phyloP scores from a whole-genome alignment of 2,113 vertebrate species.

The Hemichromis elongatus region DNA sequence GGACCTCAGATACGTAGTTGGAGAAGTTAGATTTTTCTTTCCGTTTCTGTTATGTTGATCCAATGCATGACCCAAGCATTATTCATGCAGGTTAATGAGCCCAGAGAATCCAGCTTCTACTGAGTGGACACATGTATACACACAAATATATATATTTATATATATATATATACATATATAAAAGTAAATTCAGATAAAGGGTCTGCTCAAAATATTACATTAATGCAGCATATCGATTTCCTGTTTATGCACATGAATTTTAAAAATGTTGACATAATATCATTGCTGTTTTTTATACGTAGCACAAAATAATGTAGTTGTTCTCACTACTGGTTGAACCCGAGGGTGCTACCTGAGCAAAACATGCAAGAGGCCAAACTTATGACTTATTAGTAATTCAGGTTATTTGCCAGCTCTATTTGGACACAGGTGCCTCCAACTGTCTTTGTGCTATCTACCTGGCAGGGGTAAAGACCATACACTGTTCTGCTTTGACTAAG shows the following conservation, averaged over 20 bases:
- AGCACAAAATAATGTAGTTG: background rate
- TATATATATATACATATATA: background rate
- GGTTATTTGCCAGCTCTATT: background rate
- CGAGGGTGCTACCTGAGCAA: background rate
- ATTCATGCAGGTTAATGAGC: background rate
- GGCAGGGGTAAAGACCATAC: background rate
- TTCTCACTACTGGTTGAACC: background rate
- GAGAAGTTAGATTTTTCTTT: background rate
- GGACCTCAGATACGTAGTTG: background rate
- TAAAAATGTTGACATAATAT: background rate
- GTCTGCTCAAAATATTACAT: background rate
- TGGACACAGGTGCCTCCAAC: background rate
- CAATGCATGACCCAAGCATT: background rate
- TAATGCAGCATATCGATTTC: background rate
- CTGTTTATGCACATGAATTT: background rate
- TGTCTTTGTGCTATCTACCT: background rate
- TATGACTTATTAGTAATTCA: background rate
- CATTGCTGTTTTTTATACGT: background rate
- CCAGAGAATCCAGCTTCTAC: background rate
- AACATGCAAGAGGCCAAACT: background rate
- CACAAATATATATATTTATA: background rate
- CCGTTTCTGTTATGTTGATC: background rate
- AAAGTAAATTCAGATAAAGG: background rate
- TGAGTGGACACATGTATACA: background rate
- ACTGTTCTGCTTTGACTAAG: background rate